Percentiles rank a stretch among this genome's conserved stretches.
Evolutionary conservation across 2,888 invertebrate genomes (phyloP).

Genomic region (Spisula subtruncata): DNA sequence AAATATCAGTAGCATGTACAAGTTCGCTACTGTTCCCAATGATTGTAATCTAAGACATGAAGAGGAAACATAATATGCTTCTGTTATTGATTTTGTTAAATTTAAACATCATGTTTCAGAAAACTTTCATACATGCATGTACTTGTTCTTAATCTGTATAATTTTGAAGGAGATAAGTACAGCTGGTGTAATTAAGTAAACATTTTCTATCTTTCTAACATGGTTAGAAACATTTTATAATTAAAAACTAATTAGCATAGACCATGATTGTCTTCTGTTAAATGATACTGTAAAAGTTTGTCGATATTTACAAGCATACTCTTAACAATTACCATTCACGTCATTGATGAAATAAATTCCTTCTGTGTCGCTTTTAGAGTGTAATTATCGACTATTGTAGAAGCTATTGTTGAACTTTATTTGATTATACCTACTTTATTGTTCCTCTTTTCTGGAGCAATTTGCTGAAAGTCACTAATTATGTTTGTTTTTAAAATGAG

Average conservation of each 20-base stretch:
- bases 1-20: no score
- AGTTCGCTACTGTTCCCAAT: no score
- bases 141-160: background rate
- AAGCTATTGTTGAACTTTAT: background rate
- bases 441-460: conserved; percentile 14
- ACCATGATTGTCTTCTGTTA: background rate
- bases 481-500: background rate
- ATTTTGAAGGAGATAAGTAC: background rate
- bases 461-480: conserved; percentile 1
- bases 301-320: background rate
- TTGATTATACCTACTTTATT: conserved; percentile 14
- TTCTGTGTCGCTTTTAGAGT: background rate
- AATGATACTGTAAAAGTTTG: background rate
- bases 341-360: background rate
- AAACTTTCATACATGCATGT: background rate
- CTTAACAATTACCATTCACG: background rate
- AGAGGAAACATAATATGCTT: no score
- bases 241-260: background rate
- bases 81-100: no score
- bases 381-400: conserved; percentile 4
- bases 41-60: no score
- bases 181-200: background rate
- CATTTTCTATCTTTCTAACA: background rate
- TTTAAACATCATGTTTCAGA: background rate
- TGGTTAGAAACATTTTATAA: background rate